Evolutionary conservation across 2,888 invertebrate species (phyloP).

Genomic region (Octodonta nipae): DNA sequence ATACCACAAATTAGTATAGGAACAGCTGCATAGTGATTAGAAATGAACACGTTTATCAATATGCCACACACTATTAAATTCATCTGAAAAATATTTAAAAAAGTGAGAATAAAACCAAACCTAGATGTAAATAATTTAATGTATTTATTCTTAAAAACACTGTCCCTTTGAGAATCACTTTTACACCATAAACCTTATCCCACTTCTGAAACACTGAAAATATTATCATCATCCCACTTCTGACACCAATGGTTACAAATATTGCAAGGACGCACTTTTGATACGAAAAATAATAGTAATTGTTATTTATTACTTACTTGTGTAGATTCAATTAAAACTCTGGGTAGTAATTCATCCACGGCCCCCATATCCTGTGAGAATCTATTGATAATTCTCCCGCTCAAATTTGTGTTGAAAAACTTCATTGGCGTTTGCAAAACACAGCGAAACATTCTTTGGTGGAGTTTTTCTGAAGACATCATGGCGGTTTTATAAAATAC

Average conservation of each 20-base stretch:
- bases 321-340: conserved; percentile 47
- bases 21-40: conserved; percentile 51
- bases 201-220: too few relatives aligned
- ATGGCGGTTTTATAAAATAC: conserved; percentile 61
- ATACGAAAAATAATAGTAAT: too few relatives aligned
- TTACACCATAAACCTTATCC: too few relatives aligned
- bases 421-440: conserved; percentile 46
- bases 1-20: conserved; percentile 46
- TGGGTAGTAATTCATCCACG: conserved; percentile 60
- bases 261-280: too few relatives aligned
- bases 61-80: conserved; percentile 55
- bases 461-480: conserved; percentile 60
- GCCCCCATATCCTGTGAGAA: conserved; percentile 75
- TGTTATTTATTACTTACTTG: too few relatives aligned
- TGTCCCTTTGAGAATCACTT: too few relatives aligned
- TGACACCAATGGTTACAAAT: too few relatives aligned
- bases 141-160: too few relatives aligned
- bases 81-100: conserved; percentile 46
- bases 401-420: conserved; percentile 76
- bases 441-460: conserved; percentile 63
- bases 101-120: too few relatives aligned
- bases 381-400: conserved; percentile 62
- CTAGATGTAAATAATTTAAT: too few relatives aligned
- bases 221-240: too few relatives aligned
- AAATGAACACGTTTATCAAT: conserved; percentile 51